Base-by-base conservation (phyloP, 1,140 invertebrate genomes). In the Rhopalosiphum maidis region DNA sequence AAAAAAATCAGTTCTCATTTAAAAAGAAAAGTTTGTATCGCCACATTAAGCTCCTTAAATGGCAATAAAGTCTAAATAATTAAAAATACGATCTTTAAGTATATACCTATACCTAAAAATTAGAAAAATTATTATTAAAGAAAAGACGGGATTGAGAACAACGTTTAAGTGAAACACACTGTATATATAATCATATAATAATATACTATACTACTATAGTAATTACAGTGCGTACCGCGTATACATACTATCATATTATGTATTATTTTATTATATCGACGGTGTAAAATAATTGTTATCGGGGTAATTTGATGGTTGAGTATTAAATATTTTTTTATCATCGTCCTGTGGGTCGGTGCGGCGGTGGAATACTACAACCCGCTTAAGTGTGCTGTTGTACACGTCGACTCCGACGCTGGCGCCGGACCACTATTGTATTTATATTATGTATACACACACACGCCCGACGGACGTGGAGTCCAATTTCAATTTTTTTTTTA, bases 401-500 rank as follows among this genome's bases (percentile, higher is more conserved):
- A 77, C 60, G 60, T 22, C 82, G 18, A 37, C 82, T 83, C 23
- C 41, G 83, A 85, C 37, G 83, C 18, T 83, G 82, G 82, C 82
- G 82, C 82, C 82, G 35, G 82, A 85, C 83, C 83, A 85, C 83
- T 85, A 85, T 85, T 85, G 41, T 85, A 85, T 83, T 37, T 35
- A 23, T 83, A 83, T 35, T 85, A 85, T 41, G 22, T 23, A 85
- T 7, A 83, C 15, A 77, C 37, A 82, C 37, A 83, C 18, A 37
- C 35, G n/a, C 35, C 22, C 37, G 23, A 41, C 37, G 23, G 83
- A 85, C 41, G 83, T 41, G 23, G 37, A 85, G 83, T 85, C 37
- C 41, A 41, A 85, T 85, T 85, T 85, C 83, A 85, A 85, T 41
- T 83, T 83, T 83, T 82, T 83, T 85, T 85, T 83, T 82, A 83